Evolutionary conservation across 2,888 invertebrate species (phyloP), one percentile per base, ranked within the genome.

Genomic region (Euzophera pinguis): DNA sequence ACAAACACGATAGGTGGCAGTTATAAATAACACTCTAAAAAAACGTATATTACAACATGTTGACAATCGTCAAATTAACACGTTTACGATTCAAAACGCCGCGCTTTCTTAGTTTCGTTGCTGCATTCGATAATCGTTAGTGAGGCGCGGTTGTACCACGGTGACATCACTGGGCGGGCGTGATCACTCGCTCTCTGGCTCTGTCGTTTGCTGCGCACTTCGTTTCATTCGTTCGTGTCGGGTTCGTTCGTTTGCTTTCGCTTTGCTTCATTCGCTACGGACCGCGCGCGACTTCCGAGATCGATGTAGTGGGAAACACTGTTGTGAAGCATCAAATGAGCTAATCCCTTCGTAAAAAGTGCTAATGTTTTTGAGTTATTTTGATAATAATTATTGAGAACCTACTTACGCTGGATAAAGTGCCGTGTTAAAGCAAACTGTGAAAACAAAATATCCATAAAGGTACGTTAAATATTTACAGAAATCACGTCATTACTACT

Each of bases 401-500:
- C 1, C 27, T 34, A 7, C 22, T 22, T 22, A 22, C 2, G 22
- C 22, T 22, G 22, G 5, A 22, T 37, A 37, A 50, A 55, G 57
- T 65, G 62, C 56, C 61, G 43, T 52, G 61, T 59, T 61, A 53
- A 53, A 54, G 50, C 45, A 32, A 47, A 52, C 43, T 56, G 27
- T 61, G 60, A 60, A 6, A 7, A 67, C 63, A 68, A 68, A 65
- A 65, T 67, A 71, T 59, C 69, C 53, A 54, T 43, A 55, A 71
- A 84, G 86, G 86, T 87, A 82, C 68, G 82, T 70, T 16, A 13
- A 38, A 13, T 78, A 80, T 75, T 76, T 78, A 78, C 73, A 71
- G 63, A 67, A 72, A 75, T 81, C 78, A 78, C 77, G 78, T 80
- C 78, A 78, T 75, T n/a, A 65, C 55, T 60, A 58, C 50, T 72